Evolutionary conservation across 2,797 vertebrate genomes (phyloP), one percentile per base, ranked within the genome.

Genomic region (Pyrocephalus nanus): DNA sequence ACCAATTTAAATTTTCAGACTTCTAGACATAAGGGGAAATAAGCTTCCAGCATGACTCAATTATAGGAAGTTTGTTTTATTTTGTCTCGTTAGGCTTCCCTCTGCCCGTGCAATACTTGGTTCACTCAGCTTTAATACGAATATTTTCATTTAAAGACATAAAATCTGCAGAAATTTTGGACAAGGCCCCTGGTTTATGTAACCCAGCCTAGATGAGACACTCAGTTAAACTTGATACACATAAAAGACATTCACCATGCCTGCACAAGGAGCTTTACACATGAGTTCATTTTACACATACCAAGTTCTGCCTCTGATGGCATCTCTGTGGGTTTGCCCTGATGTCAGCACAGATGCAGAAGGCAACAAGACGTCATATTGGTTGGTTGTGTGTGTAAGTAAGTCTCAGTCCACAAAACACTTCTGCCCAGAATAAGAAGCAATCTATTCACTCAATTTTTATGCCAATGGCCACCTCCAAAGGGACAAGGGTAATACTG

Each of bases 61-160:
- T 94, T 92, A 86, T 22, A 86, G 76, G 65, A 86, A 90, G 79
- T 69, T 96, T 91, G 54, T 78, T 94, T 95, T 95, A 53, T 75
- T 96, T 95, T 93, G 79, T 94, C 82, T 90, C 7, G 0, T 93
- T 92, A 81, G 76, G 51, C 58, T 91, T 96, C 79, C 82, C 93
- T 86, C 76, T 96, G 76, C 62, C 76, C 55, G 47, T 65, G 66
- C 53, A 72, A 66, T 86, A 69, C 54, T 88, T 90, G 42, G 23
- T 84, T 94, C 79, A 53, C n/a, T 81, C 36, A 42, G 48, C n/a
- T 93, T 94, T 96, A 93, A 75, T 58, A 84, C 0, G 8, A 94
- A 8, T 62, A 92, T 83, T 94, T 95, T 91, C 18, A 25, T 75
- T 89, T 81, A 78, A 88, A 91, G 72, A 95, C 83, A 93, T 66